Evolutionary conservation across 2,797 vertebrate species (phyloP).

Genomic region (Sebastes diaconus): DNA sequence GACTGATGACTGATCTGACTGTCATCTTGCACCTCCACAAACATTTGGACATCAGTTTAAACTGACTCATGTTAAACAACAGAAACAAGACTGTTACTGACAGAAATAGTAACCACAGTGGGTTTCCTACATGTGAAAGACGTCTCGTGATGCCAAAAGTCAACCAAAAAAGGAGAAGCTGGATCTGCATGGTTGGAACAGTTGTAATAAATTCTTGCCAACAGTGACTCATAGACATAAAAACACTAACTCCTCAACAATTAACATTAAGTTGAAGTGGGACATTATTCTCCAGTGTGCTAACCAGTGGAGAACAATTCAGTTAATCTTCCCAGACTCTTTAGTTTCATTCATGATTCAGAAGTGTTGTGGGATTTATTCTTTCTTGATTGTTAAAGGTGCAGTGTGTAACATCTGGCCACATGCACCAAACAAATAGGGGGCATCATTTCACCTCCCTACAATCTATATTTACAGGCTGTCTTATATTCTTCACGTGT

Average conservation of each 20-base stretch:
- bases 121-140: not conserved
- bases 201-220: not conserved
- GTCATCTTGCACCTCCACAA: not conserved
- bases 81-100: not conserved
- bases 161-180: not conserved
- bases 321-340: too few species aligned
- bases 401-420: too few species aligned
- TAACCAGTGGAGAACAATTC: too few species aligned
- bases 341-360: not conserved
- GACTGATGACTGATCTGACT: not conserved
- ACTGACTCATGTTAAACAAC: not conserved
- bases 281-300: not conserved
- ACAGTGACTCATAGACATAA: not conserved
- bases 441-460: too few species aligned
- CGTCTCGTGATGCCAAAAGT: not conserved
- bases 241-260: not conserved
- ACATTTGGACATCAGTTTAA: not conserved
- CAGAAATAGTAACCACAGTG: fast-evolving
- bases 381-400: too few species aligned
- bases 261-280: not conserved
- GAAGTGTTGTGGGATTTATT: not conserved
- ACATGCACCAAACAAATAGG: too few species aligned
- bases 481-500: too few species aligned
- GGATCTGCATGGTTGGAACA: not conserved
- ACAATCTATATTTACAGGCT: too few species aligned